Base-by-base conservation (phyloP, 37 sponge, comb jelly and placozoan genomes). In the Cladorhizidae sp. region DNA sequence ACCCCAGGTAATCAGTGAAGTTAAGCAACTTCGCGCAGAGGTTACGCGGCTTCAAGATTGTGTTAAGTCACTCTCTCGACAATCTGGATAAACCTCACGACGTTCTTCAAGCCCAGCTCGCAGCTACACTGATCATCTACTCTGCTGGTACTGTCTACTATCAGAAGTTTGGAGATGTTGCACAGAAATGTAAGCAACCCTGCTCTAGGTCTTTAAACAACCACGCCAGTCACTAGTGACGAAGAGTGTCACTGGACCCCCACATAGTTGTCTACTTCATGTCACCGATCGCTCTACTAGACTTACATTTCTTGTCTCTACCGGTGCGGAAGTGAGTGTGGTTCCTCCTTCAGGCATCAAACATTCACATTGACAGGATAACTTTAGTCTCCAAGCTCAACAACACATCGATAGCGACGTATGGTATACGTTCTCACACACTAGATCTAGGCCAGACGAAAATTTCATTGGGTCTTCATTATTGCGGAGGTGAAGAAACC, bases 371-470 rank as follows among this genome's bases (percentile, higher is more conserved):
- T n/a, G n/a, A n/a, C n/a, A n/a, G 63, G 3, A 29, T 20, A 51
- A 9, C 17, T 80, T 72, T 80, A 23, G 9, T 78, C 83, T 1
- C 57, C n/a, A n/a, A n/a, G n/a, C n/a, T 78, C 18, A 78, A 78
- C 51, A 50, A 40, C 56, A 77, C 90, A 51, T 20, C 61, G 31
- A 89, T 89, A 22, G 23, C 64, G 50, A 90, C 91, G 1, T 86
- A 74, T 72, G 86, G 91, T 3, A 57, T 61, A 45, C 89, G 70
- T 40, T 82, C 83, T 37, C 89, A 82, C 59, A 83, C 80, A 22
- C 88, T 91, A 51, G 83, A 91, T 70, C 88, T 91, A 20, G 88
- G 92, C 25, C 88, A 87, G 85, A 39, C 57, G 83, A 40, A 31
- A 80, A 22, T 51, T 91, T 36, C 86, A 70, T 50, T 92, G 88